A percentile compares a stretch with the other conserved stretches of the same genome.
Conservation (phyloP, 1,140 invertebrate species). For the Xylocopa sonorina region DNA sequence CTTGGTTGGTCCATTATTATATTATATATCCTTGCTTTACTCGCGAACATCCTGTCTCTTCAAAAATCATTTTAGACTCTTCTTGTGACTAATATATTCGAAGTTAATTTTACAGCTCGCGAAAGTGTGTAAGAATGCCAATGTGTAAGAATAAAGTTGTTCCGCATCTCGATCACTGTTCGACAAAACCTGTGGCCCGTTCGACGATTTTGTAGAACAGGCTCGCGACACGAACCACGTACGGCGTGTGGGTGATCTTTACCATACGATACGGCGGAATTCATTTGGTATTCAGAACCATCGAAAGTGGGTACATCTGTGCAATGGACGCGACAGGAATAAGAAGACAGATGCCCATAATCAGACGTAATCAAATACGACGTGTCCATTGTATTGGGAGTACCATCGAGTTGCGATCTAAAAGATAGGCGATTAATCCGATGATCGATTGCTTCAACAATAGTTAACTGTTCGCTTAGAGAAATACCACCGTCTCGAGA, state of each 20-base stretch:
- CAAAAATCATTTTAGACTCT: too few species aligned
- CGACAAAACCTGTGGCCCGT: neutral
- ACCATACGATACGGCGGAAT: constrained; percentile 34
- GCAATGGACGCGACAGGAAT: constrained; percentile 57
- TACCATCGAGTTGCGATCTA: too few species aligned
- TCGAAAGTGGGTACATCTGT: constrained; percentile 67
- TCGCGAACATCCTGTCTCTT: too few species aligned
- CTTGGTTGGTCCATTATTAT: too few species aligned
- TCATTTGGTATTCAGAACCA: constrained; percentile 66
- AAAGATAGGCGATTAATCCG: too few species aligned
- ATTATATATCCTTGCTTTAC: too few species aligned
- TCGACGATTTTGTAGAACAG: constrained; percentile 19
- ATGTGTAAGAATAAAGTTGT: neutral
- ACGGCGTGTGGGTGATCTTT: constrained; percentile 20
- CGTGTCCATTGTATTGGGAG: neutral
- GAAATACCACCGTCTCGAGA: too few species aligned
- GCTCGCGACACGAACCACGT: neutral
- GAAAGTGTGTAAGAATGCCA: neutral
- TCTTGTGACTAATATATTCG: neutral
- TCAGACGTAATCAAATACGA: neutral
- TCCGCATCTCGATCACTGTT: neutral
- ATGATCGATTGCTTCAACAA: too few species aligned
- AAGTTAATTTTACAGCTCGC: neutral
- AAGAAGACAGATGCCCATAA: neutral
- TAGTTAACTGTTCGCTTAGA: too few species aligned